Base-by-base conservation (phyloP, 2,888 invertebrate genomes). In the Argyra leucocephala region DNA sequence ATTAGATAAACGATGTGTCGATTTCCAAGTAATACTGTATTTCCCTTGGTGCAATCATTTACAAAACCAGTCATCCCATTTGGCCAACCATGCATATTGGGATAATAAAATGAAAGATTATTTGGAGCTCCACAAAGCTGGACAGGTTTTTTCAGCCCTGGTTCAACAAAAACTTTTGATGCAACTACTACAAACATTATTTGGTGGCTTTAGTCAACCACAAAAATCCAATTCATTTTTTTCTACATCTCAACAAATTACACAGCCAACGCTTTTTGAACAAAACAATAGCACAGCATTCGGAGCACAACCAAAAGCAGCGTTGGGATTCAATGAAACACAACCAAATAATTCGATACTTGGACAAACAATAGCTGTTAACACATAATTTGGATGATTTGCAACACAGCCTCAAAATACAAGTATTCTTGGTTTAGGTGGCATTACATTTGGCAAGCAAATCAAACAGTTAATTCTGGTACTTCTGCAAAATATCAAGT, bases 401-500 rank as follows among this genome's bases (percentile, higher is more conserved):
- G 88, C 88, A 0, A 87, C 86, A 72, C 73, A 81, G 0, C 83
- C 83, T 71, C 79, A 82, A n/a, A 78, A 77, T 0, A 74, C 78
- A 0, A 81, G 76, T 70, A 76, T 84, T 1, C 84, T 84, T 74
- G 83, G 85, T 0, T 82, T 79, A 62, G 80, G 81, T 1, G 66
- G 73, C 0, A 71, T 74, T 0, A 61, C 66, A 10, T 74, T 74
- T 4, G 76, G 74, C 78, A 78, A 71, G 76, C 76, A 0, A 75
- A 75, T 68, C 21, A 21, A 9, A 62, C 63, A 9, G 64, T 61
- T 3, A 26, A 75, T 0, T 76, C 83, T 0, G 94, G 94, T 2
- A 91, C 93, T 0, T 86, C 87, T 1, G 77, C 70, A 1, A 96
- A 97, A 77, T 97, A 95, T 79, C 87, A 85, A 71, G 90, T 94